Evolutionary conservation across 2,797 vertebrate genomes (phyloP).

Genomic region (Rhadinocentrus ornatus): DNA sequence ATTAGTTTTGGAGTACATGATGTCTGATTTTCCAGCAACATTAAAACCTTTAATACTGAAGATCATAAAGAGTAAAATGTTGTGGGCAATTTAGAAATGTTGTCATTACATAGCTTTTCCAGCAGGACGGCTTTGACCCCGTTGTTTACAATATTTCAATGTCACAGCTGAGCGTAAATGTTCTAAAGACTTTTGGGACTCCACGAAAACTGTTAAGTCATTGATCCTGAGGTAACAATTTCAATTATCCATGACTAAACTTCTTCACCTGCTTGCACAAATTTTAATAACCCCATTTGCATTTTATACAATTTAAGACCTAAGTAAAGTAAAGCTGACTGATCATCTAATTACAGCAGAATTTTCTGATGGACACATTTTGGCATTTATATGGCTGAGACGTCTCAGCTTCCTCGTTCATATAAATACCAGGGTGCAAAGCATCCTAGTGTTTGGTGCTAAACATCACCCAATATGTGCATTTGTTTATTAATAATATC

Average conservation of each 20-base stretch:
- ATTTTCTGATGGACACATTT: not conserved
- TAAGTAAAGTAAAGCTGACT: no score
- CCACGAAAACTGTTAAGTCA: not conserved
- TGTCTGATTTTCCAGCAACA: not conserved
- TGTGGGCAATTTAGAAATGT: not conserved
- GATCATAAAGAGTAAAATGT: not conserved
- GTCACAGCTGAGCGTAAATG: not conserved
- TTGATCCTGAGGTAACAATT: not conserved
- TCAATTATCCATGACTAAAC: not conserved
- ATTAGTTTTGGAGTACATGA: not conserved
- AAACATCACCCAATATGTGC: not conserved
- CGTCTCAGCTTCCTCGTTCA: no score
- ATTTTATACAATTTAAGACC: not conserved
- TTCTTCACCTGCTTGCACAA: not conserved
- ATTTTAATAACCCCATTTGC: not conserved
- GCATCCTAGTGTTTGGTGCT: not conserved
- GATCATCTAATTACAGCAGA: no score
- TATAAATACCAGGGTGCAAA: no score
- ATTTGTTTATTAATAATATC: not conserved
- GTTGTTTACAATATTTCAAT: conserved; percentile 1
- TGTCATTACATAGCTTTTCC: not conserved
- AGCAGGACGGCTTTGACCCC: conserved; percentile 1
- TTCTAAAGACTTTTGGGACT: not conserved
- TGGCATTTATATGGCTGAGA: not conserved
- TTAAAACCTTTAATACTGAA: not conserved